phyloP scores from a whole-genome alignment of 2,888 invertebrate species.

The Myathropa florea region DNA sequence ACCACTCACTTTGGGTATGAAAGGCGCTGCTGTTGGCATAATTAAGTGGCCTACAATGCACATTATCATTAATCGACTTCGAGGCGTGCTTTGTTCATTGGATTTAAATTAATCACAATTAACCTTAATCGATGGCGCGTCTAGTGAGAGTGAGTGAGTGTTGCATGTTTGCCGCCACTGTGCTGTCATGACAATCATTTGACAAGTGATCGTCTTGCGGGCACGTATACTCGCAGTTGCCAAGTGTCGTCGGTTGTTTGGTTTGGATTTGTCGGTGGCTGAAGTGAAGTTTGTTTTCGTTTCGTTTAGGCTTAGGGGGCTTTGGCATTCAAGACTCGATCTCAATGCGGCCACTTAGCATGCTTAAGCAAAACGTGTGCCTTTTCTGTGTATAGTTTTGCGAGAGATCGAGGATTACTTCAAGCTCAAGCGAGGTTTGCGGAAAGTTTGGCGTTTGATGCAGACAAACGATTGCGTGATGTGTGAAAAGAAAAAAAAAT shows the following conservation, averaged over 20 bases:
- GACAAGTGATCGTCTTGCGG: neutral
- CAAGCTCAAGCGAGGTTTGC: neutral
- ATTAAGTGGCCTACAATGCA: neutral
- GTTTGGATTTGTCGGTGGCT: too few species aligned
- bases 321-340: neutral
- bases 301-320: constrained; percentile 10
- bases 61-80: constrained; percentile 12
- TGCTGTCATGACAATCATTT: neutral
- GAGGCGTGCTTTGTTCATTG: constrained; percentile 10
- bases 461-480: neutral
- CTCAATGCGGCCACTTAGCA: neutral
- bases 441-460: neutral
- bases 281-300: constrained; percentile 5
- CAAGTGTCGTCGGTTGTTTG: neutral
- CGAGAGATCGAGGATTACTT: neutral
- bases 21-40: neutral
- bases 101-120: neutral
- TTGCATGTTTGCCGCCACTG: neutral
- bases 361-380: neutral
- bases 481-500: neutral
- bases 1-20: too few species aligned
- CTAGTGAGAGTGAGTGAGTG: neutral
- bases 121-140: constrained; percentile 14
- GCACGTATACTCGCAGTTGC: neutral
- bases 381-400: neutral